Percentiles rank a stretch among this genome's conserved stretches.
These are phyloP conservation scores for Amphipoea lucens DNA, from an alignment of 2,888 invertebrate species.

Conservation along the genomic window DNA sequence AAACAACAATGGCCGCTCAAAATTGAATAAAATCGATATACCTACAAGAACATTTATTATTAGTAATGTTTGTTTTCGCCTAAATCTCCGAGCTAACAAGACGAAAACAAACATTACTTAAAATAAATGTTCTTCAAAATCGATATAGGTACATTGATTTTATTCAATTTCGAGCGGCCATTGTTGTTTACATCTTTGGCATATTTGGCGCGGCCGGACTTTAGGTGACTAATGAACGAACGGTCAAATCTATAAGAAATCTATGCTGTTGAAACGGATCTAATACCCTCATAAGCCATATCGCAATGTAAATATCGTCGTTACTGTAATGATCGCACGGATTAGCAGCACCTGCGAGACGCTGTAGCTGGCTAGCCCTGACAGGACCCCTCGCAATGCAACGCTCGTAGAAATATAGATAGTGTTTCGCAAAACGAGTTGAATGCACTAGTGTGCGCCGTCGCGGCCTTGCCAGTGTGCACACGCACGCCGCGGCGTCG, in stretches of 20 bases:
- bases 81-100: too few relatives aligned
- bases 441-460: slow-evolving; percentile 82
- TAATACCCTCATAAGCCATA: slow-evolving; percentile 37
- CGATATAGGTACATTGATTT: too few relatives aligned
- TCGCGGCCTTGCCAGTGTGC: slow-evolving; percentile 83
- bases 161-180: too few relatives aligned
- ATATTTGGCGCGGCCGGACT: too few relatives aligned
- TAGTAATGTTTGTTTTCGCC: too few relatives aligned
- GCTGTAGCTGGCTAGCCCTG: slow-evolving; percentile 38
- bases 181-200: too few relatives aligned
- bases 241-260: slow-evolving; percentile 4
- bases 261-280: slow-evolving; percentile 9
- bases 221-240: background rate
- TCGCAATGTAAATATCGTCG: slow-evolving; percentile 43
- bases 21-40: too few relatives aligned
- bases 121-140: too few relatives aligned
- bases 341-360: slow-evolving; percentile 38
- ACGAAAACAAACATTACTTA: too few relatives aligned
- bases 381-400: slow-evolving; percentile 32
- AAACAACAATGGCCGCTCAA: too few relatives aligned
- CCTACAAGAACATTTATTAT: too few relatives aligned
- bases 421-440: slow-evolving; percentile 77
- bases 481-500: slow-evolving; percentile 72
- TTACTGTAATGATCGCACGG: slow-evolving; percentile 34
- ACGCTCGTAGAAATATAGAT: slow-evolving; percentile 68